Base-by-base conservation (phyloP, 2,888 invertebrate genomes). In the Ernsta delagoae region DNA sequence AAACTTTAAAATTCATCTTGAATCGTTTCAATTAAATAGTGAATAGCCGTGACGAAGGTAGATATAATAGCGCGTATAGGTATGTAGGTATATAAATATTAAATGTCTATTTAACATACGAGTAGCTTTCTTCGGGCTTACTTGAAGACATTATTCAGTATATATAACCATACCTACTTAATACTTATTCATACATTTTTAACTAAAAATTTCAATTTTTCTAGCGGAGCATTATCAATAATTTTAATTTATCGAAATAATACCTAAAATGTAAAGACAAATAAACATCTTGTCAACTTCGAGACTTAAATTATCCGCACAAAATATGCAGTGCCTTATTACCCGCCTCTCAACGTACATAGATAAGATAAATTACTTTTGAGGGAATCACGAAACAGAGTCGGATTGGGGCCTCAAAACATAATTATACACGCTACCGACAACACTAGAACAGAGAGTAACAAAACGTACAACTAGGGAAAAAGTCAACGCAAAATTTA, bases 401-500 rank as follows among this genome's bases (percentile, higher is more conserved):
- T 34, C 45, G 9, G 7, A 53, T 65, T 41, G 50, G 48, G 50
- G 43, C 36, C 65, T 59, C 41, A 53, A 65, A 54, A 61, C 67
- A 66, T 72, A 74, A 75, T 71, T 73, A 71, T 71, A 77, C 72
- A 74, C 59, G 70, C 68, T 70, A 71, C 59, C 65, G 67, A 73
- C 73, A 74, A 71, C 71, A 64, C 70, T 73, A 71, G 68, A 74
- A 72, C 73, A 76, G 71, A 72, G 70, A 59, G 70, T 71, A 70
- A 75, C 74, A 76, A 71, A 73, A 70, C 68, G 71, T 73, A 73
- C 43, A 56, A 63, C 66, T 72, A 70, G 71, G 70, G 71, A 77
- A 75, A 75, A 74, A 75, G 71, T 75, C 75, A 74, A 76, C 75
- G 74, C 74, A 72, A 76, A 75, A 75, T 76, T 75, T 74, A 77